Percentiles rank a stretch among this genome's conserved stretches.
phyloP scores from a whole-genome alignment of 92 coral and sea anemone species.

The Porites evermanni region DNA sequence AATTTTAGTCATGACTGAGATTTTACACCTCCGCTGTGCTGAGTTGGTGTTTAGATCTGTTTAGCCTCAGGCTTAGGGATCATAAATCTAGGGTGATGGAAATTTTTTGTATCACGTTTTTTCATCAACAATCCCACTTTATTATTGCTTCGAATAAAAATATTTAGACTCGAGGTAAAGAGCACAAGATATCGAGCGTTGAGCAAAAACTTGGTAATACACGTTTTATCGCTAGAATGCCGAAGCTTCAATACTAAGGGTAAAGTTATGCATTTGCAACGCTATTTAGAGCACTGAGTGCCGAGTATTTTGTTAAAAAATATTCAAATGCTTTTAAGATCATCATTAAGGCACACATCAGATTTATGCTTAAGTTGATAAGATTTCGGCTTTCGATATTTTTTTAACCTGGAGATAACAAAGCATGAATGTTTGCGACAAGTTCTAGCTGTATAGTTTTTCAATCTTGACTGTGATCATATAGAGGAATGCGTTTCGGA shows the following conservation, averaged over 20 bases:
- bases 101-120: not conserved
- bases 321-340: not conserved
- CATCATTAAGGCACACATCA: slow-evolving; percentile 6
- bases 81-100: not conserved
- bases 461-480: no score
- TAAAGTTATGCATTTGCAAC: slow-evolving; percentile 16
- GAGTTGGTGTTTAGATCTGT: not conserved
- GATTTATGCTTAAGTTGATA: not conserved
- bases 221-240: not conserved
- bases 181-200: not conserved
- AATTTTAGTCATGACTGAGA: not conserved
- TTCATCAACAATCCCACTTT: not conserved
- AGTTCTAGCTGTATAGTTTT: not conserved
- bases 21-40: no score
- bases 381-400: not conserved
- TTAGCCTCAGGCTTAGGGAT: not conserved
- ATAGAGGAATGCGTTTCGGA: no score
- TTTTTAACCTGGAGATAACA: not conserved
- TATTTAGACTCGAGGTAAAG: not conserved
- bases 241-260: slow-evolving; percentile 7
- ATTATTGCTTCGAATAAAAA: not conserved
- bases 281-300: not conserved
- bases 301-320: not conserved
- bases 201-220: not conserved
- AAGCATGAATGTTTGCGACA: not conserved